A percentile compares a stretch with the other conserved stretches of the same genome.
phyloP scores from a whole-genome alignment of 2,888 invertebrate genomes.

The Sceliomorpha sp. region DNA sequence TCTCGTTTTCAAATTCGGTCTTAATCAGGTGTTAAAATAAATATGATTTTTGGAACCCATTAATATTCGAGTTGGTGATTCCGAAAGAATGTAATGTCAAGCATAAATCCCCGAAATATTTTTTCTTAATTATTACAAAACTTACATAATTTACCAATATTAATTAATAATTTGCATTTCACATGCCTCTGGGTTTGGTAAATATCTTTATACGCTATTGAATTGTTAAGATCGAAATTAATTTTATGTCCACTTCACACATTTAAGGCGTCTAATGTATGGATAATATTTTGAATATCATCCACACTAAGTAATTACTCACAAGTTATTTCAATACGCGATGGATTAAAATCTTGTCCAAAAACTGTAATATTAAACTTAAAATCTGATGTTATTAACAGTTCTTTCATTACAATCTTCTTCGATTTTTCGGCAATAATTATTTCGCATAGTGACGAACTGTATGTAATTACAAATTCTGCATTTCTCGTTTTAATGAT shows the following conservation, averaged over 20 bases:
- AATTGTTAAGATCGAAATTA: constrained; percentile 1
- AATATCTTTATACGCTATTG: constrained; percentile 2
- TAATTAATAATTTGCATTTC: constrained; percentile 4
- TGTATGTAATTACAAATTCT: background rate
- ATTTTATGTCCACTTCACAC: constrained; percentile 9
- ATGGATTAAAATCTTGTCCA: background rate
- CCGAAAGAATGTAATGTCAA: no score
- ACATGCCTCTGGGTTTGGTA: constrained; percentile 7
- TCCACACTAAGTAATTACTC: background rate
- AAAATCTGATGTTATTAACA: background rate
- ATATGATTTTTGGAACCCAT: no score
- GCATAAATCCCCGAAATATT: no score
- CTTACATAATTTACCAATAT: constrained; percentile 3
- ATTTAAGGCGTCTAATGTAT: background rate
- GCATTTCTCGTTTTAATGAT: background rate
- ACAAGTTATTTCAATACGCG: background rate
- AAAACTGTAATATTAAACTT: background rate
- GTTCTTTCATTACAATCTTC: background rate
- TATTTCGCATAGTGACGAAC: background rate
- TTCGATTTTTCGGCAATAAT: background rate
- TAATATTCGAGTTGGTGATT: no score
- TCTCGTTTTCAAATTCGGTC: no score
- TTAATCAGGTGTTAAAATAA: no score
- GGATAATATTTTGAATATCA: background rate
- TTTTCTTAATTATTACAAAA: constrained; percentile 8